Evolutionary conservation across 2,113 vertebrate genomes (phyloP).

Genomic region (Thalassoma bifasciatum): DNA sequence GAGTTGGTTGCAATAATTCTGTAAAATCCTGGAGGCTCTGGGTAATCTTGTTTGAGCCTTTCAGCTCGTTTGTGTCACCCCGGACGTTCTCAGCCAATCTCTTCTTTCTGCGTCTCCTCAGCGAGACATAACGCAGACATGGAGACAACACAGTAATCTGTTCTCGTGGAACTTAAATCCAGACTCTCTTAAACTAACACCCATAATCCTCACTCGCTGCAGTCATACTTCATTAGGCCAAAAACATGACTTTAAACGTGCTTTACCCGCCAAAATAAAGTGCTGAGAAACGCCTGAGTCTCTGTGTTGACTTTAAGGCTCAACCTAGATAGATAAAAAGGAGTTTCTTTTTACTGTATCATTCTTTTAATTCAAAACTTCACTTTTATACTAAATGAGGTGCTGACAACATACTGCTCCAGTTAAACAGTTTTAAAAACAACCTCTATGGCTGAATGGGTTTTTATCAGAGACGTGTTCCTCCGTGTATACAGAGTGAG

Average conservation of each 20-base stretch:
- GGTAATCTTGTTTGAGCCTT: conserved; percentile 59
- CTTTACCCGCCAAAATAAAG: conserved; percentile 34
- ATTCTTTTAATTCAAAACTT: conserved; percentile 42
- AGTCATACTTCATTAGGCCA: conserved; percentile 62
- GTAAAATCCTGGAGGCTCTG: conserved; percentile 43
- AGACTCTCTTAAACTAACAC: conserved; percentile 68
- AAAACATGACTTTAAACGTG: conserved; percentile 38
- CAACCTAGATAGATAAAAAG: conserved; percentile 18
- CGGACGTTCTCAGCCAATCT: conserved; percentile 46
- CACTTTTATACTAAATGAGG: conserved; percentile 31
- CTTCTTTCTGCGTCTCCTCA: conserved; percentile 49
- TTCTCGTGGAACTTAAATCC: conserved; percentile 63
- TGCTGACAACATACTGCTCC: conserved; percentile 38
- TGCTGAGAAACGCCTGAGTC: conserved; percentile 5
- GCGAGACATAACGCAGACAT: conserved; percentile 67
- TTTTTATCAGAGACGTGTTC: conserved; percentile 46
- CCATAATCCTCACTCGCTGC: conserved; percentile 64
- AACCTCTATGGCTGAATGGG: conserved; percentile 1
- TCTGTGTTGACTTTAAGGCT: conserved; percentile 38
- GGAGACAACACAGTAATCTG: conserved; percentile 66
- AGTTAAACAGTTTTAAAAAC: conserved; percentile 56
- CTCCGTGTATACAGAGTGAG: conserved; percentile 37
- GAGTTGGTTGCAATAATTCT: conserved; percentile 32
- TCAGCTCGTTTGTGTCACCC: conserved; percentile 39
- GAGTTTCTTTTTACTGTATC: conserved; percentile 16